Evolutionary conservation across 2,888 invertebrate genomes (phyloP).

Genomic region (Nomada fucata): DNA sequence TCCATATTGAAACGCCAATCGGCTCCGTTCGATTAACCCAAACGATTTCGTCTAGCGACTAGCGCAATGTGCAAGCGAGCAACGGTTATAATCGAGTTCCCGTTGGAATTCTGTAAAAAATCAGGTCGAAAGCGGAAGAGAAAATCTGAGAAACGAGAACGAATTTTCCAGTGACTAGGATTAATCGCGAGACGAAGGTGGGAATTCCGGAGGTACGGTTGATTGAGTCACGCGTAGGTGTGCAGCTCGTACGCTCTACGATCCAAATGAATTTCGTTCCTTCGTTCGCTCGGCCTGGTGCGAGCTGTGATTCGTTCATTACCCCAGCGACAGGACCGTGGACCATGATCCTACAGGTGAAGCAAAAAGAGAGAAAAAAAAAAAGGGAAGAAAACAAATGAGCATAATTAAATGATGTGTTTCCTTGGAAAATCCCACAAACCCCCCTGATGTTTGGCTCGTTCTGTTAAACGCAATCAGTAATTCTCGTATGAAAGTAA

Average conservation of each 20-base stretch:
- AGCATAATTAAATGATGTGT: conserved; percentile 1
- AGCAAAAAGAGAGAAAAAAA: background rate
- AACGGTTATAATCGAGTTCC: conserved; percentile 22
- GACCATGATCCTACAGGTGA: conserved; percentile 17
- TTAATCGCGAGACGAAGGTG: conserved; percentile 47
- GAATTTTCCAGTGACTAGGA: conserved; percentile 39
- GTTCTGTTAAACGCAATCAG: background rate
- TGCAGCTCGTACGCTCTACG: conserved; percentile 12
- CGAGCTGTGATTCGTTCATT: conserved; percentile 25
- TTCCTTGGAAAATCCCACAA: background rate
- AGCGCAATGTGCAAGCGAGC: background rate
- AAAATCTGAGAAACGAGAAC: conserved; percentile 7
- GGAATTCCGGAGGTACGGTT: conserved; percentile 10
- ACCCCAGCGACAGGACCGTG: conserved; percentile 9
- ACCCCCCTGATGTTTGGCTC: background rate
- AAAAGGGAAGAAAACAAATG: too few species aligned
- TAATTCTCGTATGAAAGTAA: too few species aligned
- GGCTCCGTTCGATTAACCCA: conserved; percentile 7
- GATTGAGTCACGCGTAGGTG: conserved; percentile 20
- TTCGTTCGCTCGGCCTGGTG: conserved; percentile 13
- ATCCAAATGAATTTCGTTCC: conserved; percentile 21
- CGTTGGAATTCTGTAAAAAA: conserved; percentile 8
- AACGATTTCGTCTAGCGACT: conserved; percentile 9
- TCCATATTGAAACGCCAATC: background rate
- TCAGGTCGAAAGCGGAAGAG: too few species aligned